Base-by-base conservation (phyloP, 1,140 invertebrate species). In the Trachymyrmex septentrionalis region DNA sequence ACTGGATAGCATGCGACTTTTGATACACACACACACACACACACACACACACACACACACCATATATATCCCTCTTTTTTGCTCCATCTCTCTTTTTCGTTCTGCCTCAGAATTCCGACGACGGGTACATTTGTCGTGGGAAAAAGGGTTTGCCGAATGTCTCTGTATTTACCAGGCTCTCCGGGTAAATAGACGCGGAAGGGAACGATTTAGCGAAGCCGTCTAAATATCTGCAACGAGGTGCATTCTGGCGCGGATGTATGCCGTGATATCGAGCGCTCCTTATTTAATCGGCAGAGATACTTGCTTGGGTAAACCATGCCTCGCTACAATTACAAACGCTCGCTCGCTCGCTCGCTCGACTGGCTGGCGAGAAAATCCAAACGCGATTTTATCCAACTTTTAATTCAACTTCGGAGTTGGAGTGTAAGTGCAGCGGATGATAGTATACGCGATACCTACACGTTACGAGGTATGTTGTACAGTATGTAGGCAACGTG, bases 191-290 rank as follows among this genome's bases (percentile, higher is more conserved):
- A 84, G 69, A 84, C 69, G 69, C 67, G 80, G 67, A 84, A 75
- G 80, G 38, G 69, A 84, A 84, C 80, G 80, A 84, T 84, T 84
- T 84, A 84, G 57, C 80, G 69, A 19, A 73, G 44, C 80, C 71
- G 69, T 84, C 80, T 75, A 84, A 84, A 84, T 84, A 84, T 84
- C 80, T 84, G 80, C 80, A 84, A 84, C 80, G 80, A 84, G 80
- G 67, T 84, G 80, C 69, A 84, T 84, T 75, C 80, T 75, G 27
- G 27, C 24, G 55, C 80, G 69, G 55, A 50, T 63, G 69, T 84
- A 75, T 75, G 55, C 69, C 80, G 69, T 69, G 80, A 84, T 84
- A 84, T 84, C 80, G 80, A 84, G 55, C 80, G 80, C 16, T 61
- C 27, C 80, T 84, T 84, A 84, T 84, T 84, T 84, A 84, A 84